Evolutionary conservation across 2,113 vertebrate species (phyloP), one percentile per base, ranked within the genome.

Genomic region (Prionailurus viverrinus): DNA sequence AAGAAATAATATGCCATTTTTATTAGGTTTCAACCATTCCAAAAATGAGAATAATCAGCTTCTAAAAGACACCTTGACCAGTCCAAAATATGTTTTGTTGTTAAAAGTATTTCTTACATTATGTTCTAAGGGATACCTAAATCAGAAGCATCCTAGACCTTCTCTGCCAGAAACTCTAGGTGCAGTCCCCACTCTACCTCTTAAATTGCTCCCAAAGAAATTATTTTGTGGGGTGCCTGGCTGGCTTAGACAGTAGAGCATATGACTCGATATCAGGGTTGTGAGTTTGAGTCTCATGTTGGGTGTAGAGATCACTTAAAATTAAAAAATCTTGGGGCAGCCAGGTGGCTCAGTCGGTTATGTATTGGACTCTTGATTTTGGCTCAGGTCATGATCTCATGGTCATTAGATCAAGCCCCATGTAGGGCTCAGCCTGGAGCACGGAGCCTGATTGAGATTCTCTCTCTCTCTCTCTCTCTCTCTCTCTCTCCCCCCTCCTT

Each of bases 151-250:
- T 31, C 29, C 84, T 66, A 88, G 16, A 87, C 23, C 76, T 74
- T 88, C 18, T 55, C 68, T 5, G 73, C 68, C 83, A 88, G n/a
- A 74, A 36, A 66, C 31, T 45, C 29, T 92, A 88, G 36, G 29
- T 65, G 58, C 65, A 96, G 31, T 85, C 48, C 31, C 23, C 21
- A 89, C 78, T 78, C 13, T 82, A 36, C 31, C 31, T 89, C 82
- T 92, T 58, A 45, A 89, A 48, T 27, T 93, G 48, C 48, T 66
- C 25, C 23, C 68, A 89, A 68, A 89, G 83, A 89, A 93, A 89
- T 78, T 41, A 33, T 76, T 93, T 78, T 39, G 68, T 78, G 41
- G 7, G 45, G 74, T 78, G 41, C 74, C 25, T 48, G 27, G 41
- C 1, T 39, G 9, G 71, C 41, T 78, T 15, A 78, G 74, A 10